Evolutionary conservation across 2,888 invertebrate species (phyloP).

Genomic region (Pseudococcus viburni): DNA sequence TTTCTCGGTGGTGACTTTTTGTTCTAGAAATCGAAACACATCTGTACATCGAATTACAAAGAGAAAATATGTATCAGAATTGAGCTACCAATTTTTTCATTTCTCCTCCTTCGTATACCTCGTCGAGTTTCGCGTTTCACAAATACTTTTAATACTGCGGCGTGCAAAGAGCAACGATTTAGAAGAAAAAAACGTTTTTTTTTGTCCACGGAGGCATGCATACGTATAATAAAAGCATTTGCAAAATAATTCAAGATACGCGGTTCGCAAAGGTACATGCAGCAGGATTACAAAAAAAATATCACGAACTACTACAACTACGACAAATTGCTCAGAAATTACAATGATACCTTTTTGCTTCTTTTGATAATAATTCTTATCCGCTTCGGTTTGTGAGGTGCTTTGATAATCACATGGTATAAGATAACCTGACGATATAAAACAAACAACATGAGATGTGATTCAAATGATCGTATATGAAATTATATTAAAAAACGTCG

Average conservation of each 20-base stretch:
- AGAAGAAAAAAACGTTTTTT: neutral
- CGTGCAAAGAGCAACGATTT: neutral
- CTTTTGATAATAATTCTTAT: slow-evolving; percentile 66
- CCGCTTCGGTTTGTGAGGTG: slow-evolving; percentile 63
- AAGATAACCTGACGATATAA: slow-evolving; percentile 51
- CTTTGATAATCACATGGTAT: slow-evolving; percentile 66
- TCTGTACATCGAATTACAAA: slow-evolving; percentile 50
- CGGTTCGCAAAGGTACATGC: slow-evolving; percentile 32
- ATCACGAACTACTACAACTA: neutral
- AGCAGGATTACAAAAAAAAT: slow-evolving; percentile 25
- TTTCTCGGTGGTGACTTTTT: slow-evolving; percentile 47
- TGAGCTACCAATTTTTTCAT: neutral
- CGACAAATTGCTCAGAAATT: neutral
- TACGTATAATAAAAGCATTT: slow-evolving; percentile 43
- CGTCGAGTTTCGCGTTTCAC: neutral
- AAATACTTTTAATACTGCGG: slow-evolving; percentile 32
- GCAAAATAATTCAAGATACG: slow-evolving; percentile 41
- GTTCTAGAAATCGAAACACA: slow-evolving; percentile 55
- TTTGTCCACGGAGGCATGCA: neutral
- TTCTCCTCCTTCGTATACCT: slow-evolving; percentile 5
- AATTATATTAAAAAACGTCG: neutral
- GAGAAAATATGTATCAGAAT: slow-evolving; percentile 42
- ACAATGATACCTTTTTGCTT: slow-evolving; percentile 64
- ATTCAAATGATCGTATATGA: neutral
- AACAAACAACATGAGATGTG: neutral